These are phyloP conservation scores for Nematostella vectensis DNA, from an alignment of 92 coral and sea anemone genomes.

Conservation along the genomic window DNA sequence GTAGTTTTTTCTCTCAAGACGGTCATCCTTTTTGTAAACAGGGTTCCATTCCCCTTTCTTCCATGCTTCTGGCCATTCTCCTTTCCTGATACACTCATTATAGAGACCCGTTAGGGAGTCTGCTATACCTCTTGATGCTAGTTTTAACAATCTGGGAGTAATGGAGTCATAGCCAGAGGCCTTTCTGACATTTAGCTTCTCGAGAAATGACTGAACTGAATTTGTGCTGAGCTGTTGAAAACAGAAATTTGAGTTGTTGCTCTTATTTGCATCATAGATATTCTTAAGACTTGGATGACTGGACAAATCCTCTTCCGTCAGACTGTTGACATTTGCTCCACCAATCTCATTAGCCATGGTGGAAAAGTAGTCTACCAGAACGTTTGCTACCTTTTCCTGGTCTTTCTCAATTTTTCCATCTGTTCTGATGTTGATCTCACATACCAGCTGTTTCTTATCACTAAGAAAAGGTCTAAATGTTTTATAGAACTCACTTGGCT, in stretches of 20 bases:
- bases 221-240: constrained; percentile 13
- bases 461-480: constrained; percentile 1
- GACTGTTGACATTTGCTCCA: constrained; percentile 23
- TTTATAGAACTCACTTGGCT: constrained; percentile 5
- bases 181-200: constrained; percentile 24
- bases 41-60: constrained; percentile 60
- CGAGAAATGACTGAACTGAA: constrained; percentile 9
- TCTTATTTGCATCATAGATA: constrained; percentile 15
- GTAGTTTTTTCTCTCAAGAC: constrained; percentile 24
- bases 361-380: constrained; percentile 32
- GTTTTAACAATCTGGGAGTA: constrained; percentile 30
- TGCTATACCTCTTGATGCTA: constrained; percentile 31
- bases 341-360: constrained; percentile 43
- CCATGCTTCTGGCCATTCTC: constrained; percentile 34
- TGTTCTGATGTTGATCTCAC: constrained; percentile 1
- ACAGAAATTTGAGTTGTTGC: constrained; percentile 8
- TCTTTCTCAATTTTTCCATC: constrained; percentile 22
- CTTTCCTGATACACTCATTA: constrained; percentile 16
- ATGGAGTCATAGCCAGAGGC: constrained; percentile 44
- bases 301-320: constrained; percentile 31
- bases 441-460: neutral
- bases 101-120: constrained; percentile 26
- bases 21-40: constrained; percentile 37
- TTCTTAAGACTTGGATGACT: constrained; percentile 28
- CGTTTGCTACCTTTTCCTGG: constrained; percentile 35